Evolutionary conservation across 2,797 vertebrate species (phyloP).

Genomic region (Sebastes ruberrimus): DNA sequence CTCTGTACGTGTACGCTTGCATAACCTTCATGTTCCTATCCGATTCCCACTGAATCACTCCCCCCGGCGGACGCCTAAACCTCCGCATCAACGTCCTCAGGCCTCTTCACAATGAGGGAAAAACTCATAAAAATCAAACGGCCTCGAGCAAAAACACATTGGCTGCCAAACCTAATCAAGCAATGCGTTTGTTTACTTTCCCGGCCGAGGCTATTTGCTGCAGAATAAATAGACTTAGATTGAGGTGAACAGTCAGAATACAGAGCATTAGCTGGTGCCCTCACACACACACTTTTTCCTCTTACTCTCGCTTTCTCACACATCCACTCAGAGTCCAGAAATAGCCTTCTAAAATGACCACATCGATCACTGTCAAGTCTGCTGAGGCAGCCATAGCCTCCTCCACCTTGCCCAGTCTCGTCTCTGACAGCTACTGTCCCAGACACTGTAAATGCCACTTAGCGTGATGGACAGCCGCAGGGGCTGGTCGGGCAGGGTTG

Average conservation of each 20-base stretch:
- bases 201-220: constrained; percentile 1
- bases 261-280: background rate
- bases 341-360: constrained; percentile 68
- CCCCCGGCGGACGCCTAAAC: background rate
- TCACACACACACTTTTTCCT: background rate
- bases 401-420: constrained; percentile 37
- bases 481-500: constrained; percentile 4
- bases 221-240: constrained; percentile 47
- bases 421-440: constrained; percentile 54
- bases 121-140: constrained; percentile 20
- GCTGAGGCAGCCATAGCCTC: constrained; percentile 39
- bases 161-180: constrained; percentile 59
- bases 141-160: constrained; percentile 26
- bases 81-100: background rate
- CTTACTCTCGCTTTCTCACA: constrained; percentile 3
- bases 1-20: background rate
- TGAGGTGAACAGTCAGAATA: constrained; percentile 40
- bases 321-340: constrained; percentile 44
- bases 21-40: constrained; percentile 6
- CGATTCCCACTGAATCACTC: background rate
- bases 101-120: background rate
- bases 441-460: constrained; percentile 68
- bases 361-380: constrained; percentile 68
- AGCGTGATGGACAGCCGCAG: constrained; percentile 52
- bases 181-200: constrained; percentile 42